phyloP scores from a whole-genome alignment of 2,113 vertebrate species.

The Arizona elegans region DNA sequence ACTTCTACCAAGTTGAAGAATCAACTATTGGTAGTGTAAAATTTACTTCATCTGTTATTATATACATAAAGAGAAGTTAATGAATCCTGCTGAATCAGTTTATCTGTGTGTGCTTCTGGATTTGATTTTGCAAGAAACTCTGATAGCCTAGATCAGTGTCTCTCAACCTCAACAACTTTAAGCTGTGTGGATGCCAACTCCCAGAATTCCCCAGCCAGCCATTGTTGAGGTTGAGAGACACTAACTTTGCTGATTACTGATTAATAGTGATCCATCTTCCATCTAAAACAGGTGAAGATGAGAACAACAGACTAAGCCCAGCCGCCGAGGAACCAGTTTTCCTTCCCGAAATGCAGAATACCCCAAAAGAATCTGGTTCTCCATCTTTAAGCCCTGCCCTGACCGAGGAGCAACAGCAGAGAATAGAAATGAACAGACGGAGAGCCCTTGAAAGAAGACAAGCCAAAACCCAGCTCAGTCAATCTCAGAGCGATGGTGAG shows the following conservation, averaged over 20 bases:
- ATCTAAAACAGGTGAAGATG: conserved; percentile 48
- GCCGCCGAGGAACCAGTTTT: conserved; percentile 48
- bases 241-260: neutral
- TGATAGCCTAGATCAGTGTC: neutral
- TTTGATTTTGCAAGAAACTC: too few relatives aligned
- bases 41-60: too few relatives aligned
- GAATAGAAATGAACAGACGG: conserved; percentile 83
- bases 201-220: neutral
- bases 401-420: conserved; percentile 80
- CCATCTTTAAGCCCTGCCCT: conserved; percentile 61
- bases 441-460: conserved; percentile 83
- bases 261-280: neutral
- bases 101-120: too few relatives aligned
- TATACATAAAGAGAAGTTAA: too few relatives aligned
- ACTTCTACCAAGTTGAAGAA: too few relatives aligned
- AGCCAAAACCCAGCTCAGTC: conserved; percentile 73
- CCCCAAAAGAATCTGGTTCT: conserved; percentile 2
- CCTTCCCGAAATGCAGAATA: conserved; percentile 17
- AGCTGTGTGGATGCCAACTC: neutral
- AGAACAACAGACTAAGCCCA: conserved; percentile 2
- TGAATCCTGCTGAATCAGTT: too few relatives aligned
- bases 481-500: conserved; percentile 56
- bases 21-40: too few relatives aligned
- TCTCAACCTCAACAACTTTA: neutral
- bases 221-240: neutral